Evolutionary conservation across 2,888 invertebrate genomes (phyloP), one percentile per base, ranked within the genome.

Genomic region (Antheraea assamensis): DNA sequence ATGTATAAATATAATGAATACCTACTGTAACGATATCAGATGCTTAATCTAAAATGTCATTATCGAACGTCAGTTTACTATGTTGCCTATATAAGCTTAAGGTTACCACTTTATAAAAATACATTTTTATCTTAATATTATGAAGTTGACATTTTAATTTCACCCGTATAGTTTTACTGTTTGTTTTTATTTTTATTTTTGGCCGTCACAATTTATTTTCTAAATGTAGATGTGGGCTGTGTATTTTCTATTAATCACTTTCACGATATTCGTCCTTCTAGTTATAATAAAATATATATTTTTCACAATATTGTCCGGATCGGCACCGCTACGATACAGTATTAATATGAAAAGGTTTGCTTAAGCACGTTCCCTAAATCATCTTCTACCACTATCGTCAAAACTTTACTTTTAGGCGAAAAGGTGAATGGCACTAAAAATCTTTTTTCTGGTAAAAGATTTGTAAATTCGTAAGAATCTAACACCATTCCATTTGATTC

Each of bases 341-440:
- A 80, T 86, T 87, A 95, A 86, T 95, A 95, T 13, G 96, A 95
- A 89, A 96, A 94, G 80, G 95, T 95, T 85, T 96, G 95, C 89
- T 96, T 97, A 75, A 97, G 90, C 78, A 97, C 95, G 85, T 96
- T 96, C 79, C 97, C 97, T 78, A 95, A 87, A 78, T 96, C 96
- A 82, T 97, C 97, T 88, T 96, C 96, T 66, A 96, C 96, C 73
- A 96, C 95, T 81, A 97, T 95, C 70, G 95, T 95, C 73, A 95
- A 87, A 76, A 92, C 92, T 88, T 90, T 93, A 74, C 89, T 92
- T 86, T 91, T 92, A 72, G 90, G 91, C 72, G 94, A 91, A 83
- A 93, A 92, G 55, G 95, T 95, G 85, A 95, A 94, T 15, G 95
- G 95, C 75, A 96, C 88, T 82, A 95, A 89, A 85, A 95, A 96